These are phyloP conservation scores for Diplodus puntazzo DNA, from an alignment of 2,797 vertebrate genomes.

Conservation along the genomic window DNA sequence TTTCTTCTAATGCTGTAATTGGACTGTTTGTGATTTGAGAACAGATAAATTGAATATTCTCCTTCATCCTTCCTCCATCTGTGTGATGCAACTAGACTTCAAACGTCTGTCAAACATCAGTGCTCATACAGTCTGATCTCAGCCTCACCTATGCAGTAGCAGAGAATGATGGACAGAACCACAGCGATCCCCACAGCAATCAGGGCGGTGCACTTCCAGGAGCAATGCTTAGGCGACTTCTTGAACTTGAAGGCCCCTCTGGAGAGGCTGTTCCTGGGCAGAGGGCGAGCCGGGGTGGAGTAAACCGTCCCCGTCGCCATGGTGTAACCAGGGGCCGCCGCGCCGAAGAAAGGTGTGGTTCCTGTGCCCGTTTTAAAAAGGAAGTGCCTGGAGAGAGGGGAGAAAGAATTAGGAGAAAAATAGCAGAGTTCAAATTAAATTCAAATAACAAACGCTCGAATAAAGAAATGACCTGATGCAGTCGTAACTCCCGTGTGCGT, in stretches of 20 bases:
- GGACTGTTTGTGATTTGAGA: constrained; percentile 19
- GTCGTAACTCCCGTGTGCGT: constrained; percentile 22
- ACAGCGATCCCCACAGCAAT: constrained; percentile 95
- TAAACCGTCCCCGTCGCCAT: constrained; percentile 99
- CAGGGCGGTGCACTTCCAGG: constrained; percentile 98
- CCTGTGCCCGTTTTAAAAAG: constrained; percentile 99
- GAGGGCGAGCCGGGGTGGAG: constrained; percentile 95
- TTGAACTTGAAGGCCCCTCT: constrained; percentile 99
- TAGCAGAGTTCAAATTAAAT: background rate
- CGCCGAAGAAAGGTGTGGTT: constrained; percentile 97
- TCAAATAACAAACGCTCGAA: background rate
- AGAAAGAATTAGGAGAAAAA: background rate
- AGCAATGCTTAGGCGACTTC: constrained; percentile 98
- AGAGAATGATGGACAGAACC: constrained; percentile 94
- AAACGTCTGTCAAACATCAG: background rate
- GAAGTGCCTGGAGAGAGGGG: constrained; percentile 91
- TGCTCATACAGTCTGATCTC: background rate
- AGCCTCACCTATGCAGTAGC: constrained; percentile 96
- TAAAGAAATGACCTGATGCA: constrained; percentile 7
- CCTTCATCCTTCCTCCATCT: background rate
- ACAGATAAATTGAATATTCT: constrained; percentile 7
- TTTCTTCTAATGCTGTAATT: constrained; percentile 13
- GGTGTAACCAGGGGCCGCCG: constrained; percentile 97
- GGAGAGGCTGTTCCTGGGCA: constrained; percentile 96
- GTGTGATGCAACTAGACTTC: background rate